Evolutionary conservation across 2,113 vertebrate genomes (phyloP).

Genomic region (Galeopterus variegatus): DNA sequence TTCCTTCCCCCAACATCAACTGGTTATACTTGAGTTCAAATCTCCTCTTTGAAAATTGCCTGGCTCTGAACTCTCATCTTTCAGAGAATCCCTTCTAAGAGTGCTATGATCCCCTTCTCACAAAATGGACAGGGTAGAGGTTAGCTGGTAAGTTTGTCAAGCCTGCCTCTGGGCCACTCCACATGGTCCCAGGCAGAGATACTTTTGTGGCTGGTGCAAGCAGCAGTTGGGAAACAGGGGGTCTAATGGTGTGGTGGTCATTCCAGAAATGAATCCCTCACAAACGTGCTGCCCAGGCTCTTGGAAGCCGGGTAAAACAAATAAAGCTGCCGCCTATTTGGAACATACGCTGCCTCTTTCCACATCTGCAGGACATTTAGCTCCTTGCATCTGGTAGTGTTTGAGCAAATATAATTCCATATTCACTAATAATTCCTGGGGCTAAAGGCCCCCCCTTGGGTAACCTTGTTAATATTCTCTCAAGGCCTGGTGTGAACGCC

Average conservation of each 20-base stretch:
- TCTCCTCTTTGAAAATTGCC: not conserved
- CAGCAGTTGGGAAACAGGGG: not conserved
- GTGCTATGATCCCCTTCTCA: not conserved
- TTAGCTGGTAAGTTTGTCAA: not conserved
- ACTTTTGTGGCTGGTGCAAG: not conserved
- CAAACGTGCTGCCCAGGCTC: slow-evolving; percentile 76
- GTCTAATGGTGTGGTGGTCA: slow-evolving; percentile 27
- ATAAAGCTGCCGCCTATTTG: slow-evolving; percentile 88
- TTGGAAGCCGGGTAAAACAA: slow-evolving; percentile 81
- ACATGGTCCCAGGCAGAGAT: not conserved
- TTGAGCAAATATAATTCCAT: slow-evolving; percentile 98
- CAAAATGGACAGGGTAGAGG: not conserved
- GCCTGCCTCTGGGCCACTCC: not conserved
- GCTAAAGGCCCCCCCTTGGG: slow-evolving; percentile 90
- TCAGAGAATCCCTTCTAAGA: slow-evolving; percentile 9
- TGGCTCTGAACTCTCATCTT: not conserved
- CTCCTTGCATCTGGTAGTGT: slow-evolving; percentile 97
- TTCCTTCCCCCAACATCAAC: not conserved
- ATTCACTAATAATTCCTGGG: slow-evolving; percentile 98
- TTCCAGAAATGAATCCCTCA: slow-evolving; percentile 80
- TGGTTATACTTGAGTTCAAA: slow-evolving; percentile 4
- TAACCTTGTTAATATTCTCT: slow-evolving; percentile 94
- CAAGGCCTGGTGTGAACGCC: slow-evolving; percentile 92
- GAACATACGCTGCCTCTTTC: slow-evolving; percentile 83
- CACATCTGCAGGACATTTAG: slow-evolving; percentile 97